Conservation (phyloP, 2,888 invertebrate genomes). For the Tipula helvola region DNA sequence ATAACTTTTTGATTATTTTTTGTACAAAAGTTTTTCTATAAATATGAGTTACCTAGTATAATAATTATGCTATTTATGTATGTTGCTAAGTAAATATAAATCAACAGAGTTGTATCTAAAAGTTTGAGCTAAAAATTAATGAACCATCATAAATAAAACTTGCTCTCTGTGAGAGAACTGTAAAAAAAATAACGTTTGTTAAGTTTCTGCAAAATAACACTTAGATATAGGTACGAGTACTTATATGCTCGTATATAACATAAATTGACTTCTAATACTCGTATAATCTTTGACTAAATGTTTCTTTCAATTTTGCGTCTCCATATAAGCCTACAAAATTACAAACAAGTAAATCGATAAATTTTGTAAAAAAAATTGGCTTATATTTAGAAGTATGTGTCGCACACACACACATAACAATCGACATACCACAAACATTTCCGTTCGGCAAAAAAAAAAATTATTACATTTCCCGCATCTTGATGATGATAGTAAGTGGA, state of each 20-base stretch:
- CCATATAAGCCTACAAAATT: background rate
- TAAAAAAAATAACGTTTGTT: background rate
- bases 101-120: background rate
- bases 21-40: background rate
- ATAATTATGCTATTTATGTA: background rate
- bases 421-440: background rate
- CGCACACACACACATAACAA: background rate
- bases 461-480: background rate
- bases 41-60: background rate
- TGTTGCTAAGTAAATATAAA: background rate
- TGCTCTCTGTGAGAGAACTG: background rate
- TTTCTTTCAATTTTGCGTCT: background rate
- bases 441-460: background rate
- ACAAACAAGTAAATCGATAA: background rate
- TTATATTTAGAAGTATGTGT: background rate
- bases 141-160: too few relatives aligned
- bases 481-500: background rate
- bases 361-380: background rate
- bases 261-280: background rate
- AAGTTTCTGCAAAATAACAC: background rate
- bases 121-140: too few relatives aligned
- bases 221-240: background rate
- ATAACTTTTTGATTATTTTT: background rate
- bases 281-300: background rate
- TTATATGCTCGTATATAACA: background rate